Conservation (phyloP, 2,888 invertebrate species). For the Megastigmus dorsalis region DNA sequence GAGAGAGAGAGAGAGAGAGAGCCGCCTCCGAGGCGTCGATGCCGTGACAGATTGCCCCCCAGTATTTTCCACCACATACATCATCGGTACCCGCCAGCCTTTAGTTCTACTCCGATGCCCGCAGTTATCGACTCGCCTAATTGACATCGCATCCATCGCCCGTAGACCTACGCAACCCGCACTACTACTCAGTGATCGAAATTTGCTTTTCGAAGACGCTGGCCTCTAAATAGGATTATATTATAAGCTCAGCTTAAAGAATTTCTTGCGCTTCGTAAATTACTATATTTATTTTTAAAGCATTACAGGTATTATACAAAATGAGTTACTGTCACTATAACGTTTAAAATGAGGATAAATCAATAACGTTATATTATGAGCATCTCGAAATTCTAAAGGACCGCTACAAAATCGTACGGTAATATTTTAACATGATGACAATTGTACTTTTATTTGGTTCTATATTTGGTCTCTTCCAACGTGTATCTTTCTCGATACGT, state of each 20-base stretch:
- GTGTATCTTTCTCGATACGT: too few species aligned
- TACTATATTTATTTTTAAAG: constrained; percentile 19
- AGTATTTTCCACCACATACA: constrained; percentile 74
- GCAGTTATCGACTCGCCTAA: constrained; percentile 67
- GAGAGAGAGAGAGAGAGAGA: constrained; percentile 49
- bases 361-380: too few species aligned
- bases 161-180: not conserved
- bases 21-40: constrained; percentile 69
- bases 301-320: too few species aligned
- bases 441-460: too few species aligned
- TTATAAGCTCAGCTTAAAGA: not conserved
- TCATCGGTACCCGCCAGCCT: constrained; percentile 66
- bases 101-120: constrained; percentile 70
- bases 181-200: constrained; percentile 21
- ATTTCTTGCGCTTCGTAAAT: constrained; percentile 6
- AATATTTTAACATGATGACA: too few species aligned
- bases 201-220: constrained; percentile 33
- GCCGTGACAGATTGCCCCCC: constrained; percentile 72
- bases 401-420: too few species aligned
- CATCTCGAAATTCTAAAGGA: too few species aligned
- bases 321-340: too few species aligned
- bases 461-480: too few species aligned
- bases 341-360: too few species aligned
- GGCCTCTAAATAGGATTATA: not conserved
- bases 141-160: constrained; percentile 62